Base-by-base conservation (phyloP, 2,888 invertebrate species). In the Hedya salicella region DNA sequence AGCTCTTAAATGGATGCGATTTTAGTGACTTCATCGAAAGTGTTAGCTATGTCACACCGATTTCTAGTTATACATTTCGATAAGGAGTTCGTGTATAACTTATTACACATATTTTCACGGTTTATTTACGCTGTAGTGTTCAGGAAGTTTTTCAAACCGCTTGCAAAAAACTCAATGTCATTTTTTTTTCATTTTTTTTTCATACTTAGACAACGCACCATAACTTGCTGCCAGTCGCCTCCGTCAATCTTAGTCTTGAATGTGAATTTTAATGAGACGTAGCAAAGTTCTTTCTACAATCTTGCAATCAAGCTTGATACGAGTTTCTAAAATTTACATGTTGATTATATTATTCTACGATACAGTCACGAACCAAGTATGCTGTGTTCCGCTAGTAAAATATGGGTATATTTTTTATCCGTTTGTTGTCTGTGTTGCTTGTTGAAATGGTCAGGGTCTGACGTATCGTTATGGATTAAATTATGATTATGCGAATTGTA, bases 121-220 rank as follows among this genome's bases (percentile, higher is more conserved):
- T 25, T 4, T 25, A 21, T 14, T 54, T 46, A n/a, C 48, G n/a
- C 32, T 17, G 3, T 32, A 17, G 21, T 11, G 39, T 49, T 25
- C 49, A 49, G 60, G 60, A 60, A 60, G 60, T 60, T 60, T 49
- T 49, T 16, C 48, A 39, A 40, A 21, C 21, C 19, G 36, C 13
- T 48, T 19, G 16, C 13, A 36, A 49, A 59, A 59, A 60, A 49
- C n/a, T 21, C 49, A 49, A 60, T 36, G 60, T 36, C 49, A 25
- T 40, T 60, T 60, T 60, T 60, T 59, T 19, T 19, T 14, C 5
- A 16, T 13, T 13, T 21, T 48, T 39, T 49, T 40, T 19, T 3
- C n/a, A 19, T 19, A 19, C 21, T 11, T 8, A 40, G 14, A 56
- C 14, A 21, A 21, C 56, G 56, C 13, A 42, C 16, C 21, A 21